Evolutionary conservation across 1,140 invertebrate genomes (phyloP), one percentile per base, ranked within the genome.

Genomic region (Magallana ariakensis): DNA sequence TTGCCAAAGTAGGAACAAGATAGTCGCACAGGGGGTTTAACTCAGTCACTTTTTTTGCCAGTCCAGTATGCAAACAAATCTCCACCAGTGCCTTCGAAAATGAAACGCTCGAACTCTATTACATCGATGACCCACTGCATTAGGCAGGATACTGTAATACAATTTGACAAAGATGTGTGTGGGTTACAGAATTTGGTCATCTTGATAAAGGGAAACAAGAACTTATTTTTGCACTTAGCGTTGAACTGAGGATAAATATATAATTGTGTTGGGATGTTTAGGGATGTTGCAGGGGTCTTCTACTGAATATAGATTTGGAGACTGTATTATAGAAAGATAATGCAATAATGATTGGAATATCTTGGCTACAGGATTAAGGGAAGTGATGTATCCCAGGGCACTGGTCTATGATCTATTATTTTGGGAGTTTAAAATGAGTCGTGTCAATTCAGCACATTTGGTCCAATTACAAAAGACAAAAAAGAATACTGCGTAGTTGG

Each of bases 191-290:
- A 22, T 33, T 11, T 33, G 66, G 66, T 75, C 66, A 75, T 33
- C 9, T 60, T 19, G 66, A 26, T 33, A 33, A 75, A 4, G 13
- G 66, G 33, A 26, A 75, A 13, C 9, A 19, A 75, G 22, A 26
- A 75, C 22, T 75, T 19, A 13, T 19, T 75, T 9, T 75, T 46
- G 19, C 22, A 75, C 22, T 13, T 26, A 75, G 22, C 66, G 10
- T 75, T 75, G 66, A 75, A 75, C 66, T 10, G 22, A 22, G 5
- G 66, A 33, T 75, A 75, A 75, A 75, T 75, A 75, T 75, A 13
- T 75, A 26, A 26, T 75, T 75, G 13, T 70, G n/a, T 75, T 22
- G 22, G 22, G 22, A 8, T 75, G 66, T 26, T 26, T 33, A 26
- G 13, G 7, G 19, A 8, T 26, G 66, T 26, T 75, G 22, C 22